These are phyloP conservation scores for Scrobipalpa costella DNA, from an alignment of 2,888 invertebrate genomes.

Conservation along the genomic window DNA sequence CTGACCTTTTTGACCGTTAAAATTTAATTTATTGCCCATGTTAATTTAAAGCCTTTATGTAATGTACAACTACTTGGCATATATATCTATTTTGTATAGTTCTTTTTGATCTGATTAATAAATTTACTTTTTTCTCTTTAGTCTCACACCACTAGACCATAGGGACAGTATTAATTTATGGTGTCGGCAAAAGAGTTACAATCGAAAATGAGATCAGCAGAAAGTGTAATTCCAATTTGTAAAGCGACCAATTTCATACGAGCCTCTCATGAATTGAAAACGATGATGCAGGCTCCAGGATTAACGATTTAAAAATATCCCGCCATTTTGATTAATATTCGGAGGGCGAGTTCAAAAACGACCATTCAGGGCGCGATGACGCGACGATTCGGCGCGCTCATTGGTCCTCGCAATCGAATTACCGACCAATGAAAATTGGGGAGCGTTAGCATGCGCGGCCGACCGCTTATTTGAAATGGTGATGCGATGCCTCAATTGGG, in stretches of 20 bases:
- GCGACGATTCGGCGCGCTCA: slow-evolving; percentile 22
- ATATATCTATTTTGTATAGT: too few relatives aligned
- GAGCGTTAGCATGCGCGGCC: slow-evolving; percentile 22
- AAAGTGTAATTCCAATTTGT: slow-evolving; percentile 11
- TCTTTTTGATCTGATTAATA: too few relatives aligned
- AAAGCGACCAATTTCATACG: slow-evolving; percentile 5
- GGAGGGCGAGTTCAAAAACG: slow-evolving; percentile 9
- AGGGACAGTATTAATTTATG: too few relatives aligned
- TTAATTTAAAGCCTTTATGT: too few relatives aligned
- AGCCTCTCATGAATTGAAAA: slow-evolving; percentile 7
- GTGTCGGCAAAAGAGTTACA: too few relatives aligned
- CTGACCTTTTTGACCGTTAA: too few relatives aligned
- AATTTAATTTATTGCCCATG: too few relatives aligned
- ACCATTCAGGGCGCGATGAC: slow-evolving; percentile 23
- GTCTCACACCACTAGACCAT: too few relatives aligned
- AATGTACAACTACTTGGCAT: too few relatives aligned
- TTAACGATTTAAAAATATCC: slow-evolving; percentile 19
- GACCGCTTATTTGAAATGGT: slow-evolving; percentile 25
- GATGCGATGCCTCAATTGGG: slow-evolving; percentile 25
- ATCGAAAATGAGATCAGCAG: not conserved
- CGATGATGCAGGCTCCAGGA: slow-evolving; percentile 12
- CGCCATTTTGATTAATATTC: slow-evolving; percentile 23
- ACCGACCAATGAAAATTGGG: slow-evolving; percentile 24
- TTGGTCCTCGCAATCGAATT: slow-evolving; percentile 21
- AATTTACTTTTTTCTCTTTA: too few relatives aligned